Base-by-base conservation (phyloP, 2,797 vertebrate genomes). In the Apogon talboti region DNA sequence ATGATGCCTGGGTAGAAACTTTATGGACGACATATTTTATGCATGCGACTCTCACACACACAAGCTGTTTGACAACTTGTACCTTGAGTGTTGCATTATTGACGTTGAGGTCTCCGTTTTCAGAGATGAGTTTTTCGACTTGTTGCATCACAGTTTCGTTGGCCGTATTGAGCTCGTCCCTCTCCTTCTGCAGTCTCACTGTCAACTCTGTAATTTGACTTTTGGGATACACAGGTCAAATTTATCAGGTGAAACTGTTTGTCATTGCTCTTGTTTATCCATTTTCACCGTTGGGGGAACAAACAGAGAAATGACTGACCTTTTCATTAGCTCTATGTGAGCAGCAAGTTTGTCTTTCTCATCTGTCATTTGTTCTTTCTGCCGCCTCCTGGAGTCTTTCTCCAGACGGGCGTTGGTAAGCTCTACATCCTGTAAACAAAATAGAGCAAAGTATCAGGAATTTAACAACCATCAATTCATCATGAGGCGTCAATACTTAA, bases 41-140 rank as follows among this genome's bases (percentile, higher is more conserved):
- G 41, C 46, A 33, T 14, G 18, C 15, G 38, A 46, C n/a, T 45
- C 42, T 30, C 18, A 28, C 1, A 7, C 1, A 7, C 16, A 13
- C 37, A 35, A 35, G 44, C 46, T 24, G 45, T 48, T 50, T 16
- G 19, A 15, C 21, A 42, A 9, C 46, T 33, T 37, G 16, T 89
- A 97, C 96, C 95, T 94, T 92, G 69, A 98, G 87, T 49, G 89
- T 78, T 81, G 87, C 76, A 84, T 96, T 96, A 85, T 93, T 93
- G 69, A 91, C 44, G 76, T 47, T 58, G 62, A 95, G 75, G 13
- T 91, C 84, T 64, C 62, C 68, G 0, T 92, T 91, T 74, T 91
- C 89, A 58, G 42, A 9, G 1, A 81, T 84, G 63, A 92, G 78
- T 70, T 87, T 91, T 46, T 94, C 86, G 51, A 95, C 66, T 50